Base-by-base conservation (phyloP, 2,113 vertebrate species). In the Melozone crissalis region DNA sequence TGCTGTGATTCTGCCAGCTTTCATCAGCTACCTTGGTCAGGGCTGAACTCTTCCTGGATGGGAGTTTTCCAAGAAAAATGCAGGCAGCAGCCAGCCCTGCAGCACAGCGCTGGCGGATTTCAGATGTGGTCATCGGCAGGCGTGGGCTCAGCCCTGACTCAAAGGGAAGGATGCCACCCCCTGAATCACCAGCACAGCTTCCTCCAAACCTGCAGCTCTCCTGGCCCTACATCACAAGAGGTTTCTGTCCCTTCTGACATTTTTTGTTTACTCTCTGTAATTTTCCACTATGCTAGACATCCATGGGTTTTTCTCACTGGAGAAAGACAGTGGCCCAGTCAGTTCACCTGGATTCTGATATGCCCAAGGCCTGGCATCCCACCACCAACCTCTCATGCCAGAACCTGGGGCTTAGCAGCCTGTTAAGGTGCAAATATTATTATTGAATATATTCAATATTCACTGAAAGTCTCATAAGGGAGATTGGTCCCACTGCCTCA, bases 41-140 rank as follows among this genome's bases (percentile, higher is more conserved):
- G 61, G 33, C 82, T 49, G 52, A 80, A n/a, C 67, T 89, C 77
- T 94, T 72, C 65, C 85, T 89, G 68, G 58, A 90, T 82, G 90
- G 62, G 90, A 93, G 73, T 63, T 86, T 93, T 97, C 96, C 95
- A 94, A 95, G 81, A 93, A 96, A 95, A 94, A 93, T 84, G 78
- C 73, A 66, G 74, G 5, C 9, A 46, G 6, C 41, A 54, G 84
- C 55, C 94, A 59, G 21, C 12, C 43, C 85, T 94, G 84, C 94
- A 71, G 90, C 87, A 49, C 37, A 10, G 85, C 4, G 67, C 84
- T 54, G 21, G 2, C 17, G 1, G 20, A 58, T 89, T 95, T 97
- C 93, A 97, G 97, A 97, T 97, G 97, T 96, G 96, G 96, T 96
- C 75, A 39, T n/a, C 26, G 31, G 61, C 19, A 66, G 93, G 94